Base-by-base conservation (phyloP, 2,797 vertebrate species). In the Lerista edwardsae region DNA sequence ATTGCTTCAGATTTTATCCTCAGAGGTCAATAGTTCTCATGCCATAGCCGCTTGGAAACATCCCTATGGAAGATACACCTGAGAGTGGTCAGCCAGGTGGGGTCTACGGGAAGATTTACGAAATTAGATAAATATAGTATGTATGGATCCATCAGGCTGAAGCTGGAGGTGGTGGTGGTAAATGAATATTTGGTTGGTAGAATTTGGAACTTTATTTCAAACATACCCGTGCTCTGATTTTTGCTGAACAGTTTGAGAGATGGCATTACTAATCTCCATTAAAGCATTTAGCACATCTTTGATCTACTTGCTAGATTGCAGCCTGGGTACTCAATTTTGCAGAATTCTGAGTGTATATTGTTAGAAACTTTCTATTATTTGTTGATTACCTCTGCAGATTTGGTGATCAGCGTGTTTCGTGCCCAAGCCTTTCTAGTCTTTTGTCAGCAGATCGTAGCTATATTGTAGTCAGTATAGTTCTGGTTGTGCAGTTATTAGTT, bases 211-310 rank as follows among this genome's bases (percentile, higher is more conserved):
- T 69, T 61, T 9, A 59, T 82, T 87, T 77, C 77, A 47, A 86
- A 90, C 44, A 9, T 61, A 74, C 69, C 79, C 75, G 87, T 69
- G 29, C 62, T 84, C 62, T 86, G 86, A 7, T 84, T 91, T 87
- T 86, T 89, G n/a, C 47, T 44, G 81, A 86, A 87, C 89, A 91
- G 88, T 91, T 87, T 91, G 74, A 92, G 75, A 82, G 87, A 87
- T 89, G 88, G 88, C 87, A 88, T 84, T 93, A 88, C 90, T 86
- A 68, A 86, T 80, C 71, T 87, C 73, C 82, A 90, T 94, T n/a
- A 90, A 93, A 92, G 89, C 36, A 75, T 94, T 91, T 90, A 93
- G 87, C 84, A 76, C 82, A 82, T 83, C 91, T 72, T 88, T 93
- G 87, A 91, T 34, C 90, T 78, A 47, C 68, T 85, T 75, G 65